Conservation (phyloP, 2,797 vertebrate genomes). For the Tangara arthus region DNA sequence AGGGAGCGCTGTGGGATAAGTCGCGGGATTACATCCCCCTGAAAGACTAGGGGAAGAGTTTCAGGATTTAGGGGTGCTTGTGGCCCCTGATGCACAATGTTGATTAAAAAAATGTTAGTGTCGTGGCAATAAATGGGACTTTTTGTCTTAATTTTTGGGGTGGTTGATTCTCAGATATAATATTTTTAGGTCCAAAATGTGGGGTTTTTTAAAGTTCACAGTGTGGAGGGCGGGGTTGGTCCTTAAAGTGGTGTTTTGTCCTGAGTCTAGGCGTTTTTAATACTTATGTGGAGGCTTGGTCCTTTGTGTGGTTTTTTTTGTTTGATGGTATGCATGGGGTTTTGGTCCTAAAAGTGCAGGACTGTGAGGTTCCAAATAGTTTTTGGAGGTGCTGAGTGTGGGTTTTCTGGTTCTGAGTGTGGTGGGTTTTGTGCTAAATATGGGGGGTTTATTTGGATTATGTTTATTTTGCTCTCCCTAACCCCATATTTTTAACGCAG, state of each 20-base stretch:
- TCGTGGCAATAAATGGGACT: neutral
- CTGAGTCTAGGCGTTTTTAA: neutral
- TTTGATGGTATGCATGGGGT: fast-evolving
- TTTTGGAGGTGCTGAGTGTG: neutral
- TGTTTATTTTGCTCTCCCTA: neutral
- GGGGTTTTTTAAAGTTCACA: too few relatives aligned
- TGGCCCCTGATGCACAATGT: fast-evolving
- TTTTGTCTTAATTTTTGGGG: neutral
- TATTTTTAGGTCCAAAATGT: neutral
- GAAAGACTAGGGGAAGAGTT: neutral
- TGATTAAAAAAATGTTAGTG: neutral
- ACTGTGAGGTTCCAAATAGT: neutral
- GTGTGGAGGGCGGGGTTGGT: too few relatives aligned
- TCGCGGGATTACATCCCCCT: neutral
- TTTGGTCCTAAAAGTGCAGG: neutral
- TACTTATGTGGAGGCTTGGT: neutral
- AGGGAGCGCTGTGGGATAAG: neutral
- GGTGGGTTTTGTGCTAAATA: neutral
- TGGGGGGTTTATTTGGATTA: fast-evolving
- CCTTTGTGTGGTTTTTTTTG: neutral
- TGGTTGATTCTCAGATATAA: fast-evolving
- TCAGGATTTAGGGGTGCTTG: neutral
- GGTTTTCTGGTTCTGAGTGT: neutral
- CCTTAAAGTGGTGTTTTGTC: neutral
- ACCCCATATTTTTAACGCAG: fast-evolving